Conservation (phyloP, 2,888 invertebrate genomes). For the Chalcosyrphus nemorum region DNA sequence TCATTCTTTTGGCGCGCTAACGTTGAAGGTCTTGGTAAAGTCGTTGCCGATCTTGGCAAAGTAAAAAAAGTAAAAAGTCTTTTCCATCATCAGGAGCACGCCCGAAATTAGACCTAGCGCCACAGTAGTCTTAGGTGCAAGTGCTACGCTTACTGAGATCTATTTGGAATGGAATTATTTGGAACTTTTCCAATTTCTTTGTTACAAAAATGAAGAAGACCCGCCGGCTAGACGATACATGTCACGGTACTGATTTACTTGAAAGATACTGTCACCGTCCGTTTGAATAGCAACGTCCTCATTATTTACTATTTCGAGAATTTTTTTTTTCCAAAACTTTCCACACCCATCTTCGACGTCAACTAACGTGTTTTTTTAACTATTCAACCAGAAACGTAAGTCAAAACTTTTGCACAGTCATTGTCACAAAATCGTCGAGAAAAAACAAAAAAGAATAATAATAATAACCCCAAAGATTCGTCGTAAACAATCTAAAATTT, state of each 20-base stretch:
- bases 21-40: not conserved
- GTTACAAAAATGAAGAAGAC: not conserved
- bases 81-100: not conserved
- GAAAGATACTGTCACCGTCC: too few species aligned
- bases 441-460: too few species aligned
- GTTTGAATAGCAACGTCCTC: too few species aligned
- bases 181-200: not conserved
- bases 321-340: too few species aligned
- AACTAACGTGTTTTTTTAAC: not conserved
- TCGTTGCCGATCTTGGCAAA: not conserved
- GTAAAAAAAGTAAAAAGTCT: not conserved
- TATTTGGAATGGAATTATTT: not conserved
- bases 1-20: not conserved
- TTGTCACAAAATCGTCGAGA: not conserved
- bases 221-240: not conserved
- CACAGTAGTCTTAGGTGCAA: not conserved
- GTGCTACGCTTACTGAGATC: not conserved
- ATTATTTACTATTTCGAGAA: not conserved
- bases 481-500: conserved; percentile 22
- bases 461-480: not conserved
- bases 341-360: not conserved
- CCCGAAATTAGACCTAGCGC: not conserved
- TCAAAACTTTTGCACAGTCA: not conserved
- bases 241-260: not conserved
- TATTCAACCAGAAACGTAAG: not conserved